These are phyloP conservation scores for Elysia chlorotica DNA, from an alignment of 1,140 invertebrate species.

Conservation along the genomic window DNA sequence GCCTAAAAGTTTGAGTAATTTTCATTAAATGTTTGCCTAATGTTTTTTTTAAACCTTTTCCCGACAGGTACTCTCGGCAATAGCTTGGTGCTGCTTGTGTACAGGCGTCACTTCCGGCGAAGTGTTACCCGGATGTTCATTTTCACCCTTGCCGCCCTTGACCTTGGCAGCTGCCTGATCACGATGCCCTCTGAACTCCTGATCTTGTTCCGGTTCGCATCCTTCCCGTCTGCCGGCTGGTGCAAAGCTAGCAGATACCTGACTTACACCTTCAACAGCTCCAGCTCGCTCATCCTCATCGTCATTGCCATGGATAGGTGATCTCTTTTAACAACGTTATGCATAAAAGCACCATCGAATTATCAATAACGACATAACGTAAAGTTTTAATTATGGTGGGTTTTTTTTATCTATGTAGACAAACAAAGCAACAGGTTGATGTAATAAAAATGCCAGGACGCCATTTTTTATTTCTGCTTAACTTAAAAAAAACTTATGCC, in stretches of 20 bases:
- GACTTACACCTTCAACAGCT: slow-evolving; percentile 38
- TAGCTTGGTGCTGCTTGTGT: slow-evolving; percentile 39
- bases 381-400: background rate
- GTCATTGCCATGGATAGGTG: slow-evolving; percentile 42
- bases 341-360: background rate
- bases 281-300: slow-evolving; percentile 37
- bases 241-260: slow-evolving; percentile 47
- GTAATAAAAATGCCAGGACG: background rate
- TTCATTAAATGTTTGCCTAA: too few species aligned
- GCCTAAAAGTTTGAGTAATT: too few species aligned
- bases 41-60: too few species aligned
- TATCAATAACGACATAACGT: background rate
- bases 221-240: slow-evolving; percentile 35
- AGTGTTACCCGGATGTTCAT: slow-evolving; percentile 49
- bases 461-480: background rate
- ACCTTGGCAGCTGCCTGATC: slow-evolving; percentile 42
- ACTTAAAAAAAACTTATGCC: too few species aligned
- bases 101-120: slow-evolving; percentile 36
- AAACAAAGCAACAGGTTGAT: background rate
- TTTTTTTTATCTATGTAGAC: background rate
- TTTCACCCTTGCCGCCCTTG: slow-evolving; percentile 40
- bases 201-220: slow-evolving; percentile 35
- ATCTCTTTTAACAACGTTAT: background rate
- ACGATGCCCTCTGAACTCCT: slow-evolving; percentile 44
- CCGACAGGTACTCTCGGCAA: slow-evolving; percentile 43